Evolutionary conservation across 2,888 invertebrate genomes (phyloP).

Genomic region (Napeogenes inachia): DNA sequence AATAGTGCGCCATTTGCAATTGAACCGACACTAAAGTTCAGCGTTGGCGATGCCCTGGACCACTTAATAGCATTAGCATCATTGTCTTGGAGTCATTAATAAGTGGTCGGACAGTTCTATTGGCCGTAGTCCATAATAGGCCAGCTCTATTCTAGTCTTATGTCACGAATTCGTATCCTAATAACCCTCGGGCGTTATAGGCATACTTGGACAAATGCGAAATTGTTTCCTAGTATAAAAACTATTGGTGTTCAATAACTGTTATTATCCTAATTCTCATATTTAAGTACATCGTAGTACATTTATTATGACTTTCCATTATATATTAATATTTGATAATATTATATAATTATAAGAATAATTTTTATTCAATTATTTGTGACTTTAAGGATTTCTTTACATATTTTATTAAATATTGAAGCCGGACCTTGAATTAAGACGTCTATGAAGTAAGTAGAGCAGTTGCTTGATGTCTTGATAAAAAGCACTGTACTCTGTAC

Average conservation of each 20-base stretch:
- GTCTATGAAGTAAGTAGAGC: too few species aligned
- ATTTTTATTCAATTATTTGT: too few species aligned
- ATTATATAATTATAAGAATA: too few species aligned
- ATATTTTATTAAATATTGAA: too few species aligned
- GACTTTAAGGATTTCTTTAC: too few species aligned
- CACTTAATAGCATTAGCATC: constrained; percentile 71
- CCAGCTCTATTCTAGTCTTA: constrained; percentile 47
- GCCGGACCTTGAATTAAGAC: too few species aligned
- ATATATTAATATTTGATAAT: too few species aligned
- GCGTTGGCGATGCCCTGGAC: constrained; percentile 47
- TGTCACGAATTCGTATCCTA: constrained; percentile 66
- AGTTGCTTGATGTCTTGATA: too few species aligned
- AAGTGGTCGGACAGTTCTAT: constrained; percentile 68
- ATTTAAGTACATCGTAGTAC: too few species aligned
- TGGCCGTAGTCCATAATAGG: constrained; percentile 62
- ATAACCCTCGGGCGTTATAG: constrained; percentile 33
- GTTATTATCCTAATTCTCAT: neutral
- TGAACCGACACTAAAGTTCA: constrained; percentile 49
- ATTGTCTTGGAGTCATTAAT: constrained; percentile 71
- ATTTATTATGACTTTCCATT: too few species aligned
- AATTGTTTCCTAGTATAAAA: constrained; percentile 13
- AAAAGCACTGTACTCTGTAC: too few species aligned
- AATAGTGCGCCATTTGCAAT: constrained; percentile 26
- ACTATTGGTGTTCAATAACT: constrained; percentile 7
- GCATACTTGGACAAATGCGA: constrained; percentile 24